A percentile compares a stretch with the other conserved stretches of the same genome.
Conservation (phyloP, 2,888 invertebrate genomes). For the Erebia aethiops region DNA sequence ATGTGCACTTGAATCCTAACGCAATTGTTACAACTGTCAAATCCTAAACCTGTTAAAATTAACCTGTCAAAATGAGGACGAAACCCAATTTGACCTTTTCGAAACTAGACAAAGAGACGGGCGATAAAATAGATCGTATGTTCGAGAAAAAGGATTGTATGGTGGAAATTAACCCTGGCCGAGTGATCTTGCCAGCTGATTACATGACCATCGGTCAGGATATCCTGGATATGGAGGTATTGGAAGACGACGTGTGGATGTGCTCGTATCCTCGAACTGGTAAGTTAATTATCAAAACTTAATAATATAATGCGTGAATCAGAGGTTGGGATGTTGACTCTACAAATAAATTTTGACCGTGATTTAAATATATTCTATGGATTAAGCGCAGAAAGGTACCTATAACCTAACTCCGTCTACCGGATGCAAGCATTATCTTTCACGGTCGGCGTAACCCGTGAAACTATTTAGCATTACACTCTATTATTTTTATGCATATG, state of each 20-base stretch:
- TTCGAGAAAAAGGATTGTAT: constrained; percentile 87
- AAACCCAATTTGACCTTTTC: constrained; percentile 77
- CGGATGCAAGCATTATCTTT: no score
- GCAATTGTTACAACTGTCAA: not conserved
- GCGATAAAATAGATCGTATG: constrained; percentile 84
- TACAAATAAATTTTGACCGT: no score
- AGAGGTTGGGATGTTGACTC: not conserved
- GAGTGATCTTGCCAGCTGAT: constrained; percentile 86
- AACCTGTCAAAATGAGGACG: constrained; percentile 57
- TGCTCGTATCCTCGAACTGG: constrained; percentile 95
- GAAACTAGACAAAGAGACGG: constrained; percentile 83
- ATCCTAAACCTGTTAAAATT: not conserved
- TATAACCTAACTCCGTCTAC: no score
- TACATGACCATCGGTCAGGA: constrained; percentile 87
- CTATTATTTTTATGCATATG: constrained; percentile 1
- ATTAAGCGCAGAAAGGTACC: no score
- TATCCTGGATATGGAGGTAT: constrained; percentile 87
- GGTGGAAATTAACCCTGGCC: constrained; percentile 88
- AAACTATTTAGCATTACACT: no score
- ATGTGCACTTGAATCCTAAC: constrained; percentile 16
- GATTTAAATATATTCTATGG: no score
- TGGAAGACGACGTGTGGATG: constrained; percentile 91
- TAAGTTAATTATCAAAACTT: constrained; percentile 59
- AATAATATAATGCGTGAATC: not conserved
- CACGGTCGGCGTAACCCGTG: no score